phyloP scores from a whole-genome alignment of 2,888 invertebrate genomes.

The Hetaerina titia region DNA sequence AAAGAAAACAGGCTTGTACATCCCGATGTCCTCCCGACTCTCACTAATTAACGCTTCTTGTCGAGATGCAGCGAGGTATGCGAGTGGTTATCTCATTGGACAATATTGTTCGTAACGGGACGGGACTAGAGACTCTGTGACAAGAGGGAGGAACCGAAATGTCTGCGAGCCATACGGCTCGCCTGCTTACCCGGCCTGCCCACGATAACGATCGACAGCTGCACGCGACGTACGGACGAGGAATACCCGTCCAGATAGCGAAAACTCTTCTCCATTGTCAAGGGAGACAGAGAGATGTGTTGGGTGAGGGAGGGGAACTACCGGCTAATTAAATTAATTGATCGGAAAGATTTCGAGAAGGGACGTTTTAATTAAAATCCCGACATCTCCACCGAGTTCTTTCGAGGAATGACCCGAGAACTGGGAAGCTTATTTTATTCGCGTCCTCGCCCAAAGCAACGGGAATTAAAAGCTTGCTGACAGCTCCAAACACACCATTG shows the following conservation, averaged over 20 bases:
- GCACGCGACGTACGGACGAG: neutral
- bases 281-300: neutral
- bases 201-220: neutral
- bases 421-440: neutral
- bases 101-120: neutral
- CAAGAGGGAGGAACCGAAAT: too few species aligned
- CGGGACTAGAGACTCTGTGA: too few species aligned
- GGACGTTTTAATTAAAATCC: neutral
- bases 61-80: neutral
- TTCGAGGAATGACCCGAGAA: neutral
- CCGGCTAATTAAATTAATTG: neutral
- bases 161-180: neutral
- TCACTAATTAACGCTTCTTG: constrained; percentile 24
- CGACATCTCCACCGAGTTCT: neutral
- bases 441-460: neutral
- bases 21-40: neutral
- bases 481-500: neutral
- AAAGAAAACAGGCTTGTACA: neutral
- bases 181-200: neutral
- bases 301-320: neutral
- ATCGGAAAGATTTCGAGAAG: neutral
- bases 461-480: neutral
- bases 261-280: neutral
- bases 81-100: neutral
- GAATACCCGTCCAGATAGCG: neutral